Base-by-base conservation (phyloP, 2,888 invertebrate species). In the Diabrotica balteata region DNA sequence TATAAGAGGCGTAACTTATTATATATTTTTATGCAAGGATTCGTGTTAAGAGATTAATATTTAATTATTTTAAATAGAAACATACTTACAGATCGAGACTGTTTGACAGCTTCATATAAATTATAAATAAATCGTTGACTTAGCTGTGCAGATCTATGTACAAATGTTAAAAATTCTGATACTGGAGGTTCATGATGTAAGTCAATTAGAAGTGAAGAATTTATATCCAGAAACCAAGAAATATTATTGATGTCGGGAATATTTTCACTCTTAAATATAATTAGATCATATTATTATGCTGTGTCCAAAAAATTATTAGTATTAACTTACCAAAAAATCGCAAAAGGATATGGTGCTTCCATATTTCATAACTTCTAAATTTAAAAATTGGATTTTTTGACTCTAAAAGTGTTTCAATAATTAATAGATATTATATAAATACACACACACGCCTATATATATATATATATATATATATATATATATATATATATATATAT, bases 181-280 rank as follows among this genome's bases (percentile, higher is more conserved):
- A 93, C 90, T 0, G 92, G 90, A 0, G 87, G 85, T 79, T 93
- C 93, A 1, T 85, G 82, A 45, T 88, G 88, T 65, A 91, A 86
- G 49, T 86, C 84, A 5, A 93, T 88, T 2, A 94, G 84, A 50
- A 91, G 87, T 74, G 89, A 87, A 0, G 91, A 89, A 69, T 93
- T 88, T 79, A 91, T 91, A 8, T 90, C 89, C n/a, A 95, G 83
- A 8, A 94, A 84, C 93, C 93, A 94, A 0, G 90, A 89, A 65
- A 94, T 84, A 73, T 91, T 90, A 44, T 93, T 91, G 0, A 88
- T 90, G 82, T 93, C 91, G 51, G 87, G 86, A 17, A 91, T 84
- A 32, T 93, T 93, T 78, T 91, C 90, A 71, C 88, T 86, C 90
- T 90, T 80, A 63, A 85, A 81, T 70, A 72, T 47, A 47, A 47